Conservation (phyloP, 2,888 invertebrate species). For the Auanema sp. region DNA sequence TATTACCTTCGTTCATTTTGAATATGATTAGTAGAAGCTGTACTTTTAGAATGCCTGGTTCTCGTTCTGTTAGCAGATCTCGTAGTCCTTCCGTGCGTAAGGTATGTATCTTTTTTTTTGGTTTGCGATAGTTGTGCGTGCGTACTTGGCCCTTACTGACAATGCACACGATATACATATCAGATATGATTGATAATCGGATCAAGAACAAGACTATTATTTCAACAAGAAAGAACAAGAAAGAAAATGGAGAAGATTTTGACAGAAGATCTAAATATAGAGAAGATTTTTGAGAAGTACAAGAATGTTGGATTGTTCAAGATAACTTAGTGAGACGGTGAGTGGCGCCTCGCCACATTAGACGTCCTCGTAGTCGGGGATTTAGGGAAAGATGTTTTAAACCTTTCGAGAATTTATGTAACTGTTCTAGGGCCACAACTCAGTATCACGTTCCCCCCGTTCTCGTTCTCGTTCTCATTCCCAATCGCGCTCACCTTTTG, state of each 20-base stretch:
- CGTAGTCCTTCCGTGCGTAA: slow-evolving; percentile 8
- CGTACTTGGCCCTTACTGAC: neutral
- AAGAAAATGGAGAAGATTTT: neutral
- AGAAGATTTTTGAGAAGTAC: slow-evolving; percentile 6
- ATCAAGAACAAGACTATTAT: slow-evolving; percentile 3
- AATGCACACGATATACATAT: neutral
- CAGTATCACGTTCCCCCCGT: slow-evolving; percentile 4
- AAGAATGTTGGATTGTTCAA: too few relatives aligned
- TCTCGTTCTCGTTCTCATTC: slow-evolving; percentile 10
- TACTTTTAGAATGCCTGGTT: slow-evolving; percentile 15
- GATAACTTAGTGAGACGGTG: too few relatives aligned
- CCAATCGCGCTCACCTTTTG: slow-evolving; percentile 9
- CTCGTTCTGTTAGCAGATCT: slow-evolving; percentile 15
- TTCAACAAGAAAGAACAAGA: slow-evolving; percentile 9
- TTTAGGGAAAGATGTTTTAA: too few relatives aligned
- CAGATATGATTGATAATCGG: slow-evolving; percentile 2
- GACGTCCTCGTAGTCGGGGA: too few relatives aligned
- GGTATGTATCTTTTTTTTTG: slow-evolving; percentile 12
- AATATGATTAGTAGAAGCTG: too few relatives aligned
- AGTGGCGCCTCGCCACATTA: too few relatives aligned
- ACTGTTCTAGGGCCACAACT: slow-evolving; percentile 7
- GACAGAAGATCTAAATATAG: neutral
- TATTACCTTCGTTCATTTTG: neutral
- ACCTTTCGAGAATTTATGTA: neutral
- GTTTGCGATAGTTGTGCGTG: neutral